Evolutionary conservation across 1,140 invertebrate genomes (phyloP).

Genomic region (Caligus rogercresseyi): DNA sequence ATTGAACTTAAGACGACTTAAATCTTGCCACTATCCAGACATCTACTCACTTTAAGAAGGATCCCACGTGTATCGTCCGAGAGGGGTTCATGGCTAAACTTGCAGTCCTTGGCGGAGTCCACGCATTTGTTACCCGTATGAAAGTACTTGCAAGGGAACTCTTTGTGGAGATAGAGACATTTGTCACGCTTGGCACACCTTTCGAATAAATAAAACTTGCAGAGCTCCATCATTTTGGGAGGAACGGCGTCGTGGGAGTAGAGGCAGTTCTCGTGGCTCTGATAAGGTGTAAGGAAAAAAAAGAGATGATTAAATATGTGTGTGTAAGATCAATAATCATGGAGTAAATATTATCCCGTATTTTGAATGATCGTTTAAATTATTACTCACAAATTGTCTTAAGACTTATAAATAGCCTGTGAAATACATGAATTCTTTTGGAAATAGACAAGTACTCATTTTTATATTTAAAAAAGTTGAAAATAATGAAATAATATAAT

Average conservation of each 20-base stretch:
- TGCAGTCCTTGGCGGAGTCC: conserved; percentile 51
- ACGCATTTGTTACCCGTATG: conserved; percentile 73
- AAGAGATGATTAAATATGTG: conserved; percentile 9
- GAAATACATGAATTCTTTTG: no score
- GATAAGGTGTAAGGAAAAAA: conserved; percentile 11
- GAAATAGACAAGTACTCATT: no score
- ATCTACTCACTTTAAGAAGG: conserved; percentile 38
- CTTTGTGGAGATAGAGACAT: conserved; percentile 88
- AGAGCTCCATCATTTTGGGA: conserved; percentile 74
- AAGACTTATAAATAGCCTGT: no score
- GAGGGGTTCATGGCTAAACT: conserved; percentile 77
- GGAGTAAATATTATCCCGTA: not conserved
- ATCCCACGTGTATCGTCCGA: conserved; percentile 48
- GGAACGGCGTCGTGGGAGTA: conserved; percentile 69
- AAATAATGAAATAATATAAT: no score
- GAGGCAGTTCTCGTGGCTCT: conserved; percentile 47
- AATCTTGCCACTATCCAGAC: no score
- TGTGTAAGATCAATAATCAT: conserved; percentile 11
- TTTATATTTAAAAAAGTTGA: no score
- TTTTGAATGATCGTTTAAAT: conserved; percentile 1
- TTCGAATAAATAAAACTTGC: conserved; percentile 90
- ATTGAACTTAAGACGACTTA: no score
- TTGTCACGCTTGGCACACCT: conserved; percentile 87
- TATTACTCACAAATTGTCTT: not conserved
- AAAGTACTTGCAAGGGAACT: conserved; percentile 93